Conservation (phyloP, 2,888 invertebrate genomes). For the Keiferia lycopersicella region DNA sequence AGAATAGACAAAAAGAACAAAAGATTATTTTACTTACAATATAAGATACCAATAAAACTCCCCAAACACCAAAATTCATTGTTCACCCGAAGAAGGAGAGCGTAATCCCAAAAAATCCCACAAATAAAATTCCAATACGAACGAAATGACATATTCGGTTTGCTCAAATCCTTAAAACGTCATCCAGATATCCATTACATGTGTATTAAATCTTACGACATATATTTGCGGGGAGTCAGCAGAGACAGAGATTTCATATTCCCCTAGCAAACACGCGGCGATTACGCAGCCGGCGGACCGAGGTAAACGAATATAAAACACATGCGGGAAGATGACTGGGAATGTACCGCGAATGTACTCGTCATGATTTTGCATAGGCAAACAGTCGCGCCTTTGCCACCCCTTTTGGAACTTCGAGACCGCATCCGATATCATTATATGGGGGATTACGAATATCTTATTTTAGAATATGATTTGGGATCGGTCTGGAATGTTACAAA, state of each 20-base stretch:
- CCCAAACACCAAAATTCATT: conserved; percentile 17
- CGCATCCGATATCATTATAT: conserved; percentile 16
- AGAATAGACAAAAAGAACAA: not conserved
- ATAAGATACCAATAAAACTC: conserved; percentile 34
- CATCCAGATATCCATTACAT: conserved; percentile 82
- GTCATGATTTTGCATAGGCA: conserved; percentile 79
- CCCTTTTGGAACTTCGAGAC: conserved; percentile 45
- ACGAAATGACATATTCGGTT: conserved; percentile 80
- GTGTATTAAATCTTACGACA: conserved; percentile 82
- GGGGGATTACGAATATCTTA: not conserved
- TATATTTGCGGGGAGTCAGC: conserved; percentile 80
- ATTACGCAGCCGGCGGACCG: conserved; percentile 77
- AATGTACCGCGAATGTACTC: conserved; percentile 75
- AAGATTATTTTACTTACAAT: not conserved
- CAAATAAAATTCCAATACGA: conserved; percentile 79
- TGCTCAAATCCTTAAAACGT: conserved; percentile 82
- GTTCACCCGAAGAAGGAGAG: conserved; percentile 51
- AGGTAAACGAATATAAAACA: conserved; percentile 81
- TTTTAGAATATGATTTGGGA: not conserved
- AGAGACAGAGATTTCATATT: conserved; percentile 43
- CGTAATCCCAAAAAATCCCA: conserved; percentile 75
- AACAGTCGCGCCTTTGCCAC: conserved; percentile 58
- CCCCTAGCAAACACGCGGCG: conserved; percentile 80
- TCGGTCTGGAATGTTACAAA: not conserved
- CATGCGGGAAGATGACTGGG: conserved; percentile 79